A percentile compares a stretch with the other conserved stretches of the same genome.
phyloP scores from a whole-genome alignment of 2,797 vertebrate species.

The Oophaga sylvatica region DNA sequence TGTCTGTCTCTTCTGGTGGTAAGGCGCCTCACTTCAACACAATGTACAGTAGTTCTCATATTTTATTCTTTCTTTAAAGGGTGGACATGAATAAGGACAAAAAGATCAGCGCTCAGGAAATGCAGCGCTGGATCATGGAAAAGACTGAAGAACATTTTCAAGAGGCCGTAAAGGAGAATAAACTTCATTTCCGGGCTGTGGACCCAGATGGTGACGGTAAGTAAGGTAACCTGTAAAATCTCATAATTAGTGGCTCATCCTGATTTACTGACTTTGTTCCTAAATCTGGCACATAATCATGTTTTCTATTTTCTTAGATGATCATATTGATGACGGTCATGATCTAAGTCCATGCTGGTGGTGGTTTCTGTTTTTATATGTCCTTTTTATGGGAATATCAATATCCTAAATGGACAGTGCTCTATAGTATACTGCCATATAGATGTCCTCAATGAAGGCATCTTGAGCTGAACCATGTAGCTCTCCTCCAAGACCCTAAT shows the following conservation, averaged over 20 bases:
- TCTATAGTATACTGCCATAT: neutral
- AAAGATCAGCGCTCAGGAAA: constrained; percentile 90
- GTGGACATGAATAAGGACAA: constrained; percentile 88
- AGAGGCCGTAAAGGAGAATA: constrained; percentile 91
- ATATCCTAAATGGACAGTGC: no score
- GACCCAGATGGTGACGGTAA: constrained; percentile 93
- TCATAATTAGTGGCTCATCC: neutral
- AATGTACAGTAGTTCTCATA: neutral
- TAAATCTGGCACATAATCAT: no score
- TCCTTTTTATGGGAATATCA: no score
- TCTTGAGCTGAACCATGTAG: neutral
- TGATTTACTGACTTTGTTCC: neutral
- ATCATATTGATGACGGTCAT: no score
- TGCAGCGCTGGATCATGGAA: constrained; percentile 98
- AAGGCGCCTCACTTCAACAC: no score
- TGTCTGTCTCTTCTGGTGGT: no score
- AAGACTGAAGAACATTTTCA: constrained; percentile 97
- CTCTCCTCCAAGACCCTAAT: neutral
- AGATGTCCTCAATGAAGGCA: neutral
- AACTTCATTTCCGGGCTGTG: constrained; percentile 87
- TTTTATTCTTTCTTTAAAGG: constrained; percentile 68
- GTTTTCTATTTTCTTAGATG: no score
- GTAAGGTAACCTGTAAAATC: constrained; percentile 13
- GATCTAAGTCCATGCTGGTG: no score
- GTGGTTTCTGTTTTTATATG: no score